Conservation (phyloP, 2,113 vertebrate genomes). For the Nothobranchius furzeri region DNA sequence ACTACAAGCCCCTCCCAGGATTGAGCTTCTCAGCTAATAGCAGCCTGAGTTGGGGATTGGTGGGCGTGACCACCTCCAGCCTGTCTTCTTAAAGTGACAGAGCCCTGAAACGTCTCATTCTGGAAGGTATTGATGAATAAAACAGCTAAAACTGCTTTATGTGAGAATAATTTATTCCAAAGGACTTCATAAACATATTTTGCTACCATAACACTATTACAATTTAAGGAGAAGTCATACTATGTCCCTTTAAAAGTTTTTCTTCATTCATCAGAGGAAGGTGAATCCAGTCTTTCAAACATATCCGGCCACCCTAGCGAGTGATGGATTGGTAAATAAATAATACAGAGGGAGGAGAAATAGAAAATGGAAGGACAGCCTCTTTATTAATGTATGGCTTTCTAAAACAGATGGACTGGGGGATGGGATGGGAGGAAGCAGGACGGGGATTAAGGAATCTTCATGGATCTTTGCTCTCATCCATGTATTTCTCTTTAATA, state of each 20-base stretch:
- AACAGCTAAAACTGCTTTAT: too few relatives aligned
- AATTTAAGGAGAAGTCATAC: too few relatives aligned
- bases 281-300: slow-evolving; percentile 6
- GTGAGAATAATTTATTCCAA: too few relatives aligned
- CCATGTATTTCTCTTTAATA: slow-evolving; percentile 28
- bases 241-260: neutral
- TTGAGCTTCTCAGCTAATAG: too few relatives aligned
- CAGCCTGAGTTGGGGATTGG: too few relatives aligned
- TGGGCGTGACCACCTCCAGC: too few relatives aligned
- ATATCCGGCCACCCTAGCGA: slow-evolving; percentile 1
- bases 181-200: too few relatives aligned
- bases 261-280: neutral
- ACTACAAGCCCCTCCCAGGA: too few relatives aligned
- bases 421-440: slow-evolving; percentile 33
- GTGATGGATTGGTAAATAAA: slow-evolving; percentile 57
- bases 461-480: slow-evolving; percentile 3
- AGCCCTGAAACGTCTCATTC: too few relatives aligned
- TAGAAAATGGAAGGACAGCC: slow-evolving; percentile 52
- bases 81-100: too few relatives aligned
- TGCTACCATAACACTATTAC: too few relatives aligned
- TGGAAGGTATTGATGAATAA: too few relatives aligned
- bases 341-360: slow-evolving; percentile 57
- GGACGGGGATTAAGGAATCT: slow-evolving; percentile 2
- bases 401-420: slow-evolving; percentile 63
- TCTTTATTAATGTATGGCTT: slow-evolving; percentile 72